These are phyloP conservation scores for Pristionchus entomophagus DNA, from an alignment of 2,888 invertebrate species.

Conservation along the genomic window DNA sequence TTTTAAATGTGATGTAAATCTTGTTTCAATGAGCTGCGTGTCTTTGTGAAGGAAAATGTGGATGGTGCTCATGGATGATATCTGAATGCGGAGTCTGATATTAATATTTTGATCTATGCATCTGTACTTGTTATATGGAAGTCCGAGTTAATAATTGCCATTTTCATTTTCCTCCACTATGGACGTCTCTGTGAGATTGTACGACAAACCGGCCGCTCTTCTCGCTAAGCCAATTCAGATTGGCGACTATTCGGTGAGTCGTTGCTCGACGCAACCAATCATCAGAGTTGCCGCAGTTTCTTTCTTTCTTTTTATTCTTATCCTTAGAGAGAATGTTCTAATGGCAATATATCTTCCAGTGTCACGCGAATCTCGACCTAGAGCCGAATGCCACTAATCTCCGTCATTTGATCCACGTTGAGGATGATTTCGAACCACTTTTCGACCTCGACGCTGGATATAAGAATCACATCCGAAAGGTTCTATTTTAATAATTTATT, in stretches of 20 bases:
- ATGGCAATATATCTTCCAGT: not conserved
- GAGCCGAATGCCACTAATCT: not conserved
- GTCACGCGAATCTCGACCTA: not conserved
- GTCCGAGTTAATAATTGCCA: not conserved
- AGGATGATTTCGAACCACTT: slow-evolving; percentile 5
- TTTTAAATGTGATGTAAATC: no score
- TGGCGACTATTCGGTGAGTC: not conserved
- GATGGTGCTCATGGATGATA: no score
- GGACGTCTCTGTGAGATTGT: not conserved
- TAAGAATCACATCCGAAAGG: not conserved
- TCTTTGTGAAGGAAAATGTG: no score
- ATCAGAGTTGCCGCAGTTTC: no score
- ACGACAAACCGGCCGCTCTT: not conserved
- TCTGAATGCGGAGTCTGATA: no score
- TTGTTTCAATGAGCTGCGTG: no score
- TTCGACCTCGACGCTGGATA: not conserved
- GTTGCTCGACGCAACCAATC: no score
- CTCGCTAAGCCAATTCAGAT: not conserved
- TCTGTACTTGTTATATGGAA: not conserved
- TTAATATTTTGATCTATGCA: no score
- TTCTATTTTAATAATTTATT: not conserved
- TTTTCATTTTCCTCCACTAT: not conserved
- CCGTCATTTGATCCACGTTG: not conserved
- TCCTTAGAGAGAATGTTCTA: not conserved
- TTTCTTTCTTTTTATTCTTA: not conserved